Evolutionary conservation across 2,113 vertebrate species (phyloP), one percentile per base, ranked within the genome.

Genomic region (Larimichthys polyactis): DNA sequence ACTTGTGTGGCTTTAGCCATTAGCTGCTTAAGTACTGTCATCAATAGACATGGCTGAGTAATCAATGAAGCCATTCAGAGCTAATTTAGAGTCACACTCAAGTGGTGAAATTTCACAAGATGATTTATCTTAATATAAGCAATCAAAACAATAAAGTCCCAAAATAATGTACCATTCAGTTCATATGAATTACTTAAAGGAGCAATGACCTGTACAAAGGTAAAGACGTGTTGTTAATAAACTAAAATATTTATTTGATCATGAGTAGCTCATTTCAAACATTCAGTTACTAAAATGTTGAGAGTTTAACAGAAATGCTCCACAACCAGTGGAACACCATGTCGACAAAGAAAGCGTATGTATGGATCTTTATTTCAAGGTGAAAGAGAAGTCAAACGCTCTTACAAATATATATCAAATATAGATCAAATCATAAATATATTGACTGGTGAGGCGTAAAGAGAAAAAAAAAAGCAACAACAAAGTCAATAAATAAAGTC

Each of bases 331-430:
- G 8, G 70, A 14, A 52, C 22, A 12, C 8, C 27, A 4, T 60
- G 46, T 43, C 0, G 2, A 83, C 63, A 85, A 86, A 88, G 49
- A 60, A 69, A 84, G 55, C 5, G 16, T 65, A 51, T 8, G n/a
- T n/a, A 74, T 85, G 83, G 90, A 93, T 95, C 90, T 94, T 96
- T 93, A 96, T 97, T 97, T 98, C 96, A 99, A 98, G 96, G 96
- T 97, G 96, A 97, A 94, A 93, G 92, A 94, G 85, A 95, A 96
- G 95, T 96, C 95, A 95, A 92, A 96, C 94, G 94, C 95, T 96
- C 95, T 93, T 91, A 93, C 92, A 96, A 94, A 95, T 95, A n/a
- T n/a, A n/a, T n/a, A n/a, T n/a, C n/a, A n/a, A n/a, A n/a, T 95
- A 94, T 93, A 96, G 96, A 97, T 97, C 94, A 96, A 95, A 96